Base-by-base conservation (phyloP, 2,888 invertebrate species). In the Hanleya hanleyi region DNA sequence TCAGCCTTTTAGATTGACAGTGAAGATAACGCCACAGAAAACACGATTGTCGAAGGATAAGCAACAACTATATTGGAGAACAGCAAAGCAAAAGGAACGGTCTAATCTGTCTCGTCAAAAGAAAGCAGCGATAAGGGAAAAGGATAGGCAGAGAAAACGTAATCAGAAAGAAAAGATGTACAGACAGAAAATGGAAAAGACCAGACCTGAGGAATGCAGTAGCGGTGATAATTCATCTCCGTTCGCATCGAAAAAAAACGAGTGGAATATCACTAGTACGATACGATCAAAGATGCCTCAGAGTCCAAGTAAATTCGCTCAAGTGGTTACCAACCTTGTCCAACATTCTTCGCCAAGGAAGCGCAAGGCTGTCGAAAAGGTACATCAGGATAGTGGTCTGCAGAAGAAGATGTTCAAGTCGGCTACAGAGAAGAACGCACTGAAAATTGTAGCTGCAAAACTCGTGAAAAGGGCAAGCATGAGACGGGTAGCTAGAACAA, bases 121-220 rank as follows among this genome's bases (percentile, higher is more conserved):
- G 29, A 73, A 73, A 26, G 51, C 65, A 29, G 73, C 68, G 69
- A 65, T 71, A 5, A 47, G 67, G 22, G 75, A 71, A 68, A 77
- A 77, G 64, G 77, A 76, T 36, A 36, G 32, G 29, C 12, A 29
- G 70, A 67, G 74, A 79, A 71, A 76, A 70, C 41, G 75, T 77
- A 68, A 29, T 22, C 12, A 37, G 36, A 64, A 64, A n/a, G 12
- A 71, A 71, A 33, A 70, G 64, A n/a, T 6, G 15, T 4, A n/a
- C n/a, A n/a, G n/a, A n/a, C n/a, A n/a, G 37, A 57, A 33, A 22
- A 9, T 18, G 32, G 32, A 0, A 36, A 50, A 12, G 18, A 70
- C 37, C 18, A n/a, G n/a, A n/a, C n/a, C n/a, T n/a, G n/a, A n/a
- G n/a, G n/a, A n/a, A n/a, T n/a, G n/a, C n/a, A n/a, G n/a, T n/a